A percentile compares a stretch with the other conserved stretches of the same genome.
Conservation (phyloP, 2,113 vertebrate species). For the Zingel zingel region DNA sequence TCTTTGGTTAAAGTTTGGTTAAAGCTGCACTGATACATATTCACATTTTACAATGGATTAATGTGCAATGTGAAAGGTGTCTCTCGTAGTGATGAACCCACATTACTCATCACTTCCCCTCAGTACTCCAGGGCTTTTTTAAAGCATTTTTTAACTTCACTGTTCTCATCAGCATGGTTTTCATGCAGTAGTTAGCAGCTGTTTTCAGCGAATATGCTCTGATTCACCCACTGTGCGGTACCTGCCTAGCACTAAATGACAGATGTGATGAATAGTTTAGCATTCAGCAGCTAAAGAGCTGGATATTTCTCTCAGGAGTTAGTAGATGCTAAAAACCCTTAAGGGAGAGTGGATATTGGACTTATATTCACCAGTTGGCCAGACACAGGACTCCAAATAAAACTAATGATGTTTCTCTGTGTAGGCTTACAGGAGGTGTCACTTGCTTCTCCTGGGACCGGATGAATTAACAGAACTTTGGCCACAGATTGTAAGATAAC, state of each 20-base stretch:
- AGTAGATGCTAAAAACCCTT: not conserved
- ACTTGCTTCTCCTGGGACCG: not conserved
- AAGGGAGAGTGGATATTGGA: not conserved
- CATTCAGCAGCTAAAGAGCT: not conserved
- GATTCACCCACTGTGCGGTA: not conserved
- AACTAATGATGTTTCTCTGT: not conserved
- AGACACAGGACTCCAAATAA: constrained; percentile 2
- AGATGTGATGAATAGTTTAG: not conserved
- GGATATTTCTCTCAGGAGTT: not conserved
- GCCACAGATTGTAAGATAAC: constrained; percentile 3
- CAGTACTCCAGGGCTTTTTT: too few relatives aligned
- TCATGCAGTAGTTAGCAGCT: not conserved
- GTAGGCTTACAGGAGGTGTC: constrained; percentile 1
- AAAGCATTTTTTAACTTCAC: not conserved
- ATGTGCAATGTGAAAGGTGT: not conserved
- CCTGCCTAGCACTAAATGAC: not conserved
- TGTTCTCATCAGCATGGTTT: not conserved
- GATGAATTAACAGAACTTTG: constrained; percentile 17
- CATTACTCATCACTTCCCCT: too few relatives aligned
- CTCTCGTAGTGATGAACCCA: too few relatives aligned
- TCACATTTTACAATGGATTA: not conserved
- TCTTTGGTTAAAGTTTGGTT: not conserved
- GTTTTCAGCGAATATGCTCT: not conserved
- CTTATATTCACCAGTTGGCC: not conserved
- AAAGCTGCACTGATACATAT: not conserved